Base-by-base conservation (phyloP, 1,140 invertebrate species). In the Bombus consobrinus region DNA sequence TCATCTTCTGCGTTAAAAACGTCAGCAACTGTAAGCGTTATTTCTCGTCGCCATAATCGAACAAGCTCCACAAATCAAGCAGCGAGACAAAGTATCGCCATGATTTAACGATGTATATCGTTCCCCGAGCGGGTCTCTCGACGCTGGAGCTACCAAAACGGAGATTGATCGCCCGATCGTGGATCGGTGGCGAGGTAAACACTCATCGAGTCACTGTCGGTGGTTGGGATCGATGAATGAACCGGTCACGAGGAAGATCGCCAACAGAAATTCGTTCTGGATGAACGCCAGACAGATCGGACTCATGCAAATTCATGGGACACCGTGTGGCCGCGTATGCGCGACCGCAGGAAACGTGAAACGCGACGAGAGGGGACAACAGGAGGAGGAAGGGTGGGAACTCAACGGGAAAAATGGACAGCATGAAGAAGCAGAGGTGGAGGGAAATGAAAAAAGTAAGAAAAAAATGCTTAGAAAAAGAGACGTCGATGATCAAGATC, bases 261-360 rank as follows among this genome's bases (percentile, higher is more conserved):
- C 79, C 79, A 81, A 78, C 86, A 53, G 90, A 91, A 90, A 90
- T 90, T 89, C 89, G 81, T 89, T 62, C 87, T 87, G 89, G 87
- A 72, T 77, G 39, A 84, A 68, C 66, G 81, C 84, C 88, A 77
- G 83, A 84, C 80, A 83, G 84, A 90, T 91, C 57, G 66, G 80
- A 82, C 86, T 90, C 88, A 90, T 91, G 91, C 87, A 91, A 91
- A 91, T 92, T 87, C 87, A 89, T 91, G 83, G 68, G 71, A 81
- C 80, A 68, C 77, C 72, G 28, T 59, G 75, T 62, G 71, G 39
- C 39, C 47, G 85, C 39, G 83, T 77, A 83, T 62, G 64, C 68
- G 73, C 57, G 69, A 73, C 53, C 66, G 83, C 64, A 71, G 82
- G 64, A 79, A 68, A 68, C 41, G 72, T 64, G 72, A 75, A 82